Evolutionary conservation across 2,888 invertebrate species (phyloP).

Genomic region (Drosophila austrosaltans): DNA sequence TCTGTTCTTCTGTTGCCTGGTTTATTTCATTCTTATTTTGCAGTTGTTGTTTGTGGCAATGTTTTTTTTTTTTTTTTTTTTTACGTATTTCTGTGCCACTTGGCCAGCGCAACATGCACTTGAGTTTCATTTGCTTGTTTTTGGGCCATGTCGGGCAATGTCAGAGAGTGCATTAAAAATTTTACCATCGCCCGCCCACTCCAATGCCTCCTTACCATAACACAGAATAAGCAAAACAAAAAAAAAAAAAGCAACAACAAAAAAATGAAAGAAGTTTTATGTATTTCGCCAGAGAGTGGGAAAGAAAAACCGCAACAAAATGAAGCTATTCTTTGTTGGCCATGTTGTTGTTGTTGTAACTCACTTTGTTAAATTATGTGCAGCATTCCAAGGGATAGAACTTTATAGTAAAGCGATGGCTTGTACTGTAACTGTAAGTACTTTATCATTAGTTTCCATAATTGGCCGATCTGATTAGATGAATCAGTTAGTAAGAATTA

Average conservation of each 20-base stretch:
- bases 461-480: not conserved
- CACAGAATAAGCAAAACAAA: not conserved
- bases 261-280: conserved; percentile 59
- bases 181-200: conserved; percentile 56
- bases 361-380: conserved; percentile 73
- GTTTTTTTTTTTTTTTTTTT: conserved; percentile 37
- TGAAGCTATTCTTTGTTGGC: conserved; percentile 60
- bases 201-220: not conserved
- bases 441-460: conserved; percentile 9
- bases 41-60: conserved; percentile 22
- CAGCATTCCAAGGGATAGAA: conserved; percentile 55
- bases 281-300: conserved; percentile 60
- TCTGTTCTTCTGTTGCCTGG: conserved; percentile 29
- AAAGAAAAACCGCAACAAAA: conserved; percentile 71
- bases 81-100: conserved; percentile 52
- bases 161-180: conserved; percentile 75
- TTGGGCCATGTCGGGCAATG: conserved; percentile 52
- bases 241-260: conserved; percentile 7
- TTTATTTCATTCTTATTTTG: conserved; percentile 36
- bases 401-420: conserved; percentile 25
- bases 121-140: conserved; percentile 77
- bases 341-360: conserved; percentile 45
- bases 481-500: too few relatives aligned
- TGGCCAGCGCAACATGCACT: conserved; percentile 72
- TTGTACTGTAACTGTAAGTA: conserved; percentile 18